These are phyloP conservation scores for Hirundo rustica DNA, from an alignment of 2,797 vertebrate genomes.

Conservation along the genomic window DNA sequence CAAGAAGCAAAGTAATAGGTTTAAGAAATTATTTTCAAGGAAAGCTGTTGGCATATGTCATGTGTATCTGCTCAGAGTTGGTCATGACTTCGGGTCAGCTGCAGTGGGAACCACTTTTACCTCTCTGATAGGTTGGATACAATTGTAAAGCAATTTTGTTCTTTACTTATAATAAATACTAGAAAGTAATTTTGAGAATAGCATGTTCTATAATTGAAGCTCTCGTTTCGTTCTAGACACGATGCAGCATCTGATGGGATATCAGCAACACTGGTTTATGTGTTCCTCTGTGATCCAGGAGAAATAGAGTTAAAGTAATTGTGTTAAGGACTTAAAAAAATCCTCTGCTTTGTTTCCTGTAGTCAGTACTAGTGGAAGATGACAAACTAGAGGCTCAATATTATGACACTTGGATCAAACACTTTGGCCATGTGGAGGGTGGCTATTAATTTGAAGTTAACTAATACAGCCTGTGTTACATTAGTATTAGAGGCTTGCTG, in stretches of 20 bases:
- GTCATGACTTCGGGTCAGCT: background rate
- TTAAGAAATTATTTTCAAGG: background rate
- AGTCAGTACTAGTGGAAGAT: background rate
- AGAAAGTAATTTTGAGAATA: background rate
- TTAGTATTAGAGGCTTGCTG: background rate
- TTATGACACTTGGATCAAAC: background rate
- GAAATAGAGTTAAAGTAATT: background rate
- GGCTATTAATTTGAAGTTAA: background rate
- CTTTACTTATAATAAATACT: background rate
- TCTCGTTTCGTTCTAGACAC: background rate
- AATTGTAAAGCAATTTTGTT: background rate
- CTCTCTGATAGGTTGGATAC: background rate
- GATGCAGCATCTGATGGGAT: background rate
- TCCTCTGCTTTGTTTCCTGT: background rate
- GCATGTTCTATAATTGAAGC: background rate
- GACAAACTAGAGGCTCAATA: background rate
- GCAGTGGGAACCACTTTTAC: background rate
- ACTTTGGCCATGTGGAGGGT: background rate
- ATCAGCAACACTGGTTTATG: background rate
- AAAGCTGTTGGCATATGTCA: rapidly evolving
- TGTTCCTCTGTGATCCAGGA: background rate
- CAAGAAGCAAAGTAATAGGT: background rate
- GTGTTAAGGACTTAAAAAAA: background rate
- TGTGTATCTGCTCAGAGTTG: background rate
- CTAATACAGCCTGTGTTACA: background rate